Percentiles rank a stretch among this genome's conserved stretches.
phyloP scores from a whole-genome alignment of 2,113 vertebrate species.

The Sialia sialis region DNA sequence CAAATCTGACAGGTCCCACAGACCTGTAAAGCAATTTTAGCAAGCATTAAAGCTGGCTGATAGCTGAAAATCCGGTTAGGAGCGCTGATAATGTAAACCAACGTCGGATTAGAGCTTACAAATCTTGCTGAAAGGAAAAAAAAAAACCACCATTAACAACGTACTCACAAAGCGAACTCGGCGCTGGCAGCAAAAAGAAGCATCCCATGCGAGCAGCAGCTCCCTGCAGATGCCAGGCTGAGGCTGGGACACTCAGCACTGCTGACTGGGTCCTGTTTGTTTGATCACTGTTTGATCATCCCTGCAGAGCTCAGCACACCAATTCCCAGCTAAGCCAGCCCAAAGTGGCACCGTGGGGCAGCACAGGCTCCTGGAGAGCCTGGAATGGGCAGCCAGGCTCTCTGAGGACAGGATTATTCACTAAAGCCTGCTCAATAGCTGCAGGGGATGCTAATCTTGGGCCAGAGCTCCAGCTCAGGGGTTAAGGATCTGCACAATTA shows the following conservation, averaged over 20 bases:
- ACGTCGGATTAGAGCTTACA: background rate
- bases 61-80: background rate
- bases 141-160: background rate
- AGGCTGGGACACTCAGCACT: no score
- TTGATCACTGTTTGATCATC: no score
- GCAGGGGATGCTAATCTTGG: background rate
- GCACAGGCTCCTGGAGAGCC: rapidly evolving
- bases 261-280: no score
- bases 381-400: background rate
- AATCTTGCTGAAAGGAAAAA: background rate
- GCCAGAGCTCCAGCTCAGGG: background rate
- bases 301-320: background rate
- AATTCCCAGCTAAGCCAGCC: background rate
- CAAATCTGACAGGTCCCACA: background rate
- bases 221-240: background rate
- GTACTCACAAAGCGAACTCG: constrained; percentile 5
- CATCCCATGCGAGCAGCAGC: background rate
- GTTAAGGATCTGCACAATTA: background rate
- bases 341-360: background rate
- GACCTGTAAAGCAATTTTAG: background rate
- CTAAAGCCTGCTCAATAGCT: background rate
- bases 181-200: background rate
- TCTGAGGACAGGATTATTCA: background rate
- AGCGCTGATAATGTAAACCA: background rate
- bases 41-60: background rate